Base-by-base conservation (phyloP, 2,888 invertebrate species). In the Caenorhabditis sinica region DNA sequence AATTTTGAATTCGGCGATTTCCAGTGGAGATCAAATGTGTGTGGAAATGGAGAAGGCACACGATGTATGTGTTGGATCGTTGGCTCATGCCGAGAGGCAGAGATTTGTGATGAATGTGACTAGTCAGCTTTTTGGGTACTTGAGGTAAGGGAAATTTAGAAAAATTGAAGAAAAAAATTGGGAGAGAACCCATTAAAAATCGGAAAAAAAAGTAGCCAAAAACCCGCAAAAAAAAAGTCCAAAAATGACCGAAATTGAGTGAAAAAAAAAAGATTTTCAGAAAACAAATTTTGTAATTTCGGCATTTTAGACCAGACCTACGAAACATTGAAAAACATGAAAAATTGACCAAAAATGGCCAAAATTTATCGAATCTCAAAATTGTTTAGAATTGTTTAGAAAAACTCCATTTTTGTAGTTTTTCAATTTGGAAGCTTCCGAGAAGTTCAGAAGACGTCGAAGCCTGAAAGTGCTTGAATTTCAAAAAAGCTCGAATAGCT, bases 11-110 rank as follows among this genome's bases (percentile, higher is more conserved):
- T 23, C 53, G 3, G 79, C 73, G 9, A 30, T 40, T 40, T 40
- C 40, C 11, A 40, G 40, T 40, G 11, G 11, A 13, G 85, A 85
- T n/a, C 58, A 36, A 4, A 72, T 85, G 81, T 61, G 49, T 11
- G 36, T 25, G 13, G 85, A 85, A 20, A 53, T 85, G 49, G 81
- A 85, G 36, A 76, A 73, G 28, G 61, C 61, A 0, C 77, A 81
- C 20, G 85, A 85, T 43, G 36, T 81, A 0, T 85, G 85, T 63
- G 76, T 85, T 9, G n/a, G 40, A 23, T 45, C 71, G 8, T 30
- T 85, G 68, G 51, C 60, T 68, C 71, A 76, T 28, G 71, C 76
- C 20, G 76, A 81, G 43, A 40, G 81, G 23, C 61, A 76, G 15
- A 30, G 85, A 25, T 68, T 68, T 40, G 60, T 68, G 13, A 17